Conservation (phyloP, 2,888 invertebrate species). For the Ochropleura plecta region DNA sequence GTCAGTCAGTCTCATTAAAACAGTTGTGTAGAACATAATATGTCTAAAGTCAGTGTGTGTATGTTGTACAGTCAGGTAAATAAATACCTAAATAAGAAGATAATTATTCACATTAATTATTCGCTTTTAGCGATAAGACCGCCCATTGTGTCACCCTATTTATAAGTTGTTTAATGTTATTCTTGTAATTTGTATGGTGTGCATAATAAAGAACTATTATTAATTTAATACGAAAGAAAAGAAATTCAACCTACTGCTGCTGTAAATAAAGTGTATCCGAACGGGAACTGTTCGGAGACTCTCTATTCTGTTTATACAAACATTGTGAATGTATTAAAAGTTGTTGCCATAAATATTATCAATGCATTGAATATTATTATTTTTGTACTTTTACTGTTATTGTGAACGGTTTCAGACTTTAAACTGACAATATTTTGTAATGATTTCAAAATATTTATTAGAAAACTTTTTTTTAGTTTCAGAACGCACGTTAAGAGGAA, state of each 20-base stretch:
- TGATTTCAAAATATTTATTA: neutral
- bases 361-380: neutral
- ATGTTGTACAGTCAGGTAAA: too few relatives aligned
- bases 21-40: neutral
- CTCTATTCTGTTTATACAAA: neutral
- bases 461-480: constrained; percentile 29
- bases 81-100: too few relatives aligned
- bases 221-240: neutral
- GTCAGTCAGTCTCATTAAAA: neutral
- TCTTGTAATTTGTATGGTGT: too few relatives aligned
- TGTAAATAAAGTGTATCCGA: constrained; percentile 40
- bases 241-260: neutral
- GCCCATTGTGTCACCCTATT: too few relatives aligned
- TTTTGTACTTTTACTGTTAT: neutral
- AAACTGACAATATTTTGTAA: neutral
- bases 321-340: neutral
- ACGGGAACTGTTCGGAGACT: constrained; percentile 43
- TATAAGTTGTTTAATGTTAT: too few relatives aligned
- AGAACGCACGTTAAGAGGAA: constrained; percentile 51
- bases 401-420: neutral
- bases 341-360: neutral
- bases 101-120: too few relatives aligned
- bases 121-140: too few relatives aligned
- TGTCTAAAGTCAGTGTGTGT: too few relatives aligned
- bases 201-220: too few relatives aligned